phyloP scores from a whole-genome alignment of 2,888 invertebrate genomes.

The Sepioteuthis lessoniana region DNA sequence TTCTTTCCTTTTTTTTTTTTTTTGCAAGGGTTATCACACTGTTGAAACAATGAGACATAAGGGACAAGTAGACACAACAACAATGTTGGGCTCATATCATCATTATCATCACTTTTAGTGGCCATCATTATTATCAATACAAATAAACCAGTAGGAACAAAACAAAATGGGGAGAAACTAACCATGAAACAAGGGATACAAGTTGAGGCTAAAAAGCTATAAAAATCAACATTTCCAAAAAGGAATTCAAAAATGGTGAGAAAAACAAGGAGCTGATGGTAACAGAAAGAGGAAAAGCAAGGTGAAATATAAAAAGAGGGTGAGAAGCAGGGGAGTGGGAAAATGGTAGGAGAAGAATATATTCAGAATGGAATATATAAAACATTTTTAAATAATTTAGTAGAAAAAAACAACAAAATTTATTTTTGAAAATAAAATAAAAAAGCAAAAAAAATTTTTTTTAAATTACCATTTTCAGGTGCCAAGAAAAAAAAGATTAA shows the following conservation, averaged over 20 bases:
- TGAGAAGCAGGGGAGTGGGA: not conserved
- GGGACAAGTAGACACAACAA: not conserved
- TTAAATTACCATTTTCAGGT: not conserved
- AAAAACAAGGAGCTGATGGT: not conserved
- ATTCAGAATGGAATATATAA: not conserved
- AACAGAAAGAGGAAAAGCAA: not conserved
- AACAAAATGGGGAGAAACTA: not conserved
- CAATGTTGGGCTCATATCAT: not conserved
- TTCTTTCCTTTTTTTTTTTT: not conserved
- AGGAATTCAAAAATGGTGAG: not conserved
- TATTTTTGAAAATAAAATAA: not conserved
- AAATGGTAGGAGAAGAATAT: not conserved
- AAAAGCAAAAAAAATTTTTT: not conserved
- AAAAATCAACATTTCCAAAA: not conserved
- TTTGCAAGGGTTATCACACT: not conserved
- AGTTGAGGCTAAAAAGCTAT: not conserved
- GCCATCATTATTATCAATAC: not conserved
- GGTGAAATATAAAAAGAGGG: not conserved
- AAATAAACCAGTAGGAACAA: not conserved
- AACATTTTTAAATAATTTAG: not conserved
- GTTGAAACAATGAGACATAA: slow-evolving; percentile 11
- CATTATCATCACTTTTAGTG: too few species aligned
- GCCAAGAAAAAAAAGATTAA: not conserved
- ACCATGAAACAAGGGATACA: not conserved
- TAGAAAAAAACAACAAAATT: not conserved